These are phyloP conservation scores for Alosa alosa DNA, from an alignment of 2,113 vertebrate species.

Conservation along the genomic window DNA sequence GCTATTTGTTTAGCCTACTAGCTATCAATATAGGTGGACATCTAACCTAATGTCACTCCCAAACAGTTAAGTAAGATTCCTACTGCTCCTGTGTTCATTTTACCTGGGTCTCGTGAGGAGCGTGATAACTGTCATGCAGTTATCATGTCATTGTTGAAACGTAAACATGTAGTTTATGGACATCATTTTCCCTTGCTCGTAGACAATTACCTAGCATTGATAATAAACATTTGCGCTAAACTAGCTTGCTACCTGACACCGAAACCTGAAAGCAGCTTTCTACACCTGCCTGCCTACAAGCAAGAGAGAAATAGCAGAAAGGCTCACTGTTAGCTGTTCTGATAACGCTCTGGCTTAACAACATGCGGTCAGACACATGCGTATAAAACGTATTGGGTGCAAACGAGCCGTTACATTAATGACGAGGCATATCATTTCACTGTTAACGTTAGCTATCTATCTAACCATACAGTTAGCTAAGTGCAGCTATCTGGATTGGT, in stretches of 20 bases:
- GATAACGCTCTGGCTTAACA: not conserved
- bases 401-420: not conserved
- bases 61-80: too few species aligned
- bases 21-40: not conserved
- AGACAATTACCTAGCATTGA: not conserved
- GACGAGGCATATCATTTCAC: not conserved
- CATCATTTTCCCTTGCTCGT: not conserved
- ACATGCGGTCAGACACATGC: not conserved
- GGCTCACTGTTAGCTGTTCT: not conserved
- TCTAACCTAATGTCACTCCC: not conserved
- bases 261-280: not conserved
- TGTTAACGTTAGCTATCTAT: not conserved
- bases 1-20: not conserved
- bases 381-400: not conserved
- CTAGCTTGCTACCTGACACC: not conserved
- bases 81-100: too few species aligned
- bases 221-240: not conserved
- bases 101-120: too few species aligned
- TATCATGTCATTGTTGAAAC: not conserved
- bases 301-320: not conserved
- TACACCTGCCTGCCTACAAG: conserved; percentile 3
- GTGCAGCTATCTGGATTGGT: not conserved
- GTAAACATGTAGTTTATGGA: not conserved
- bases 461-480: not conserved
- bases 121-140: not conserved